Percentiles rank a stretch among this genome's conserved stretches.
Conservation (phyloP, 2,113 vertebrate species). For the Cairina moschata region DNA sequence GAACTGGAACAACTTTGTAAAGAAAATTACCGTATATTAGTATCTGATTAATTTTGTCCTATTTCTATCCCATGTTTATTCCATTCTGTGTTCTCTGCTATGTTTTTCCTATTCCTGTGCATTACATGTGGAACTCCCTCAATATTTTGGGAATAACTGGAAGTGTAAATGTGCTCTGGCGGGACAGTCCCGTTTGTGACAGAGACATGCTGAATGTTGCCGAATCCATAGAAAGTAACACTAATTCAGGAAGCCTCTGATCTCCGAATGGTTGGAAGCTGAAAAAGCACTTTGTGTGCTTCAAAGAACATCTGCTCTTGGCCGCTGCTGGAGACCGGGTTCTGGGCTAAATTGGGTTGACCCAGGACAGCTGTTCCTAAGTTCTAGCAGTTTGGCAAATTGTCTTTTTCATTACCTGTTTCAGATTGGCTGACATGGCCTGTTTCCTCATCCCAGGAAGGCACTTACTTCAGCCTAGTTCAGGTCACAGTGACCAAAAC, state of each 20-base stretch:
- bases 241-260: not conserved
- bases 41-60: not conserved
- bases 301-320: not conserved
- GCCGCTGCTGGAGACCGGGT: not conserved
- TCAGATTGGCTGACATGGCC: not conserved
- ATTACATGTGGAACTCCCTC: not conserved
- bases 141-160: not conserved
- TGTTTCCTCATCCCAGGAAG: not conserved
- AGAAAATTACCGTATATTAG: not conserved
- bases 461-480: not conserved
- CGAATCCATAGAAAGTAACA: not conserved
- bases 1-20: not conserved
- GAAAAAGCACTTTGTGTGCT: not conserved
- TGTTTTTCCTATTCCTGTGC: not conserved
- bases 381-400: fast-evolving
- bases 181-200: not conserved
- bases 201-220: not conserved
- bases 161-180: not conserved
- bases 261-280: not conserved
- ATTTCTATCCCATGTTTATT: not conserved
- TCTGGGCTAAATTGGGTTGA: not conserved
- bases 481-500: not conserved
- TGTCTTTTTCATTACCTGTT: not conserved
- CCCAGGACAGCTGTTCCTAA: not conserved
- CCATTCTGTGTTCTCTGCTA: not conserved